Conservation (phyloP, 2,888 invertebrate genomes). For the Nymphalis urticae region DNA sequence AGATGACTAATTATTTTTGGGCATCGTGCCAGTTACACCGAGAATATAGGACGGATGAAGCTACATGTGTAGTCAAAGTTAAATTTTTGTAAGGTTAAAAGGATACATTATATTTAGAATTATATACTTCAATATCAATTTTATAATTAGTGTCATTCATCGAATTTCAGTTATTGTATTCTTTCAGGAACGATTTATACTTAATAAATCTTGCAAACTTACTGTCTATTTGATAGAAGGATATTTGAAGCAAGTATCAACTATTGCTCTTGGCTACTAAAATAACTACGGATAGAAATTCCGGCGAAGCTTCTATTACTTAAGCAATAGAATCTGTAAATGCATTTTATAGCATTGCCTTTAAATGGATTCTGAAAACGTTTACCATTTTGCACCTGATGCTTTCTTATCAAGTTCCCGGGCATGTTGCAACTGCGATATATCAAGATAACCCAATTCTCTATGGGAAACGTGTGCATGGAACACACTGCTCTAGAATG, state of each 20-base stretch:
- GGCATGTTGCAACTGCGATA: constrained; percentile 59
- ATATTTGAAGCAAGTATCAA: too few species aligned
- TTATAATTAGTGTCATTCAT: too few species aligned
- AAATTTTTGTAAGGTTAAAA: constrained; percentile 35
- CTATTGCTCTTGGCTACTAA: too few species aligned
- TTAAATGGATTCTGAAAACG: background rate
- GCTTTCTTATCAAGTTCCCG: constrained; percentile 51
- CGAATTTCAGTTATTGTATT: too few species aligned
- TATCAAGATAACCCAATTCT: constrained; percentile 78
- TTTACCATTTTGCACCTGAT: constrained; percentile 32
- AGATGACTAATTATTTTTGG: constrained; percentile 77
- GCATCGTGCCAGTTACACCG: constrained; percentile 59
- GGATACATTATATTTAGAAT: background rate
- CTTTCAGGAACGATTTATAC: too few species aligned
- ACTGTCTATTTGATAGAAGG: too few species aligned
- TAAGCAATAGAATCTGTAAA: background rate
- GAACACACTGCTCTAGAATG: constrained; percentile 48
- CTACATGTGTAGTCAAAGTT: constrained; percentile 34
- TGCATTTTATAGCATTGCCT: background rate
- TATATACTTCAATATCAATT: too few species aligned
- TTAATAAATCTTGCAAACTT: too few species aligned
- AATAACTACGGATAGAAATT: background rate
- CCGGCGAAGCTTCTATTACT: background rate
- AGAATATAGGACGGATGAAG: constrained; percentile 45
- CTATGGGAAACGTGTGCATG: constrained; percentile 61